Evolutionary conservation across 2,888 invertebrate species (phyloP), one percentile per base, ranked within the genome.

Genomic region (Synergus japonicus): DNA sequence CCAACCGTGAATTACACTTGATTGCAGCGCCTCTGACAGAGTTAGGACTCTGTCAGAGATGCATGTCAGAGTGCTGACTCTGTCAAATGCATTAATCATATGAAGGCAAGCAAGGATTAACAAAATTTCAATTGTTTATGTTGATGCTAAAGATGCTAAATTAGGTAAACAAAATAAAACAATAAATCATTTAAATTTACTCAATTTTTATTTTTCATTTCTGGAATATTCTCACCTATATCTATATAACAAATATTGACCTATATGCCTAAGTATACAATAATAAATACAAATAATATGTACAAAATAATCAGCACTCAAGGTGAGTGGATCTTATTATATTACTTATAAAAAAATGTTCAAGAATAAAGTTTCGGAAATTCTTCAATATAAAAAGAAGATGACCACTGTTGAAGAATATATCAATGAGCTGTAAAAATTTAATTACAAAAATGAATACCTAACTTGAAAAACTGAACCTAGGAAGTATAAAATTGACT

Each of bases 251-350:
- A 83, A 76, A 80, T 54, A 79, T 83, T 46, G 60, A 76, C 18
- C 76, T 85, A 85, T 85, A 85, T 29, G 76, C 18, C 41, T 83
- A 84, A 41, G 66, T 76, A 83, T 82, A 67, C 79, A 81, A 76
- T 84, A 87, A 87, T 87, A 87, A 86, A 86, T 86, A 86, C 81
- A 86, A 81, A 83, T 69, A 60, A 78, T 78, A 78, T 78, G n/a
- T 73, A 73, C 73, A 73, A 73, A 73, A 54, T 54, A 13, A n/a
- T 54, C 37, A 49, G 73, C 10, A 54, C 49, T 73, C 29, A 29
- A 29, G 54, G 29, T 49, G 37, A 37, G 37, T 29, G 13, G 54
- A 54, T 54, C 7, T 54, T 44, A 10, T 44, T 54, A 8, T 8
- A 54, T 8, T 8, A n/a, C n/a, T n/a, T n/a, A 54, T 7, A 54